These are phyloP conservation scores for Cerastis rubricosa DNA, from an alignment of 2,888 invertebrate genomes.

Conservation along the genomic window DNA sequence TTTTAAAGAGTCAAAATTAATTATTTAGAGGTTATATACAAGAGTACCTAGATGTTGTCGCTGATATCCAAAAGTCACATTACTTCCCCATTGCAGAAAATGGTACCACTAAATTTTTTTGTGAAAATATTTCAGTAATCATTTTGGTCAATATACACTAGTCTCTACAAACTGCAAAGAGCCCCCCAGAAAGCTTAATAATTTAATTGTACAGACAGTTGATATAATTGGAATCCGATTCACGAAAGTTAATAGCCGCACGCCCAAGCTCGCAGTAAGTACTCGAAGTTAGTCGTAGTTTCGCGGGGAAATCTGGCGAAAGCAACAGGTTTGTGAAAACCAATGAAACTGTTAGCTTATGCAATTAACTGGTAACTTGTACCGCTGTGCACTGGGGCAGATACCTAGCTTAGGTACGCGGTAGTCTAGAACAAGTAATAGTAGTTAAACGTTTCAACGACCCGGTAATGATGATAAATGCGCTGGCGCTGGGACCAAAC, in stretches of 20 bases:
- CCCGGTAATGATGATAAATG: slow-evolving; percentile 7
- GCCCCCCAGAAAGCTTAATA: neutral
- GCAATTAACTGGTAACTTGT: slow-evolving; percentile 33
- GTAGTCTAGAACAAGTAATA: neutral
- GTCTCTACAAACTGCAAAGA: neutral
- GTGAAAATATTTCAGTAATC: neutral
- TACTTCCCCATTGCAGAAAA: neutral
- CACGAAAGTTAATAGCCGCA: slow-evolving; percentile 2
- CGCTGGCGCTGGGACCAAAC: neutral
- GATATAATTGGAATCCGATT: neutral
- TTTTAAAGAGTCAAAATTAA: neutral
- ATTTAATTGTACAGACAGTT: neutral
- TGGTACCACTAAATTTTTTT: neutral
- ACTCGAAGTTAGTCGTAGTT: slow-evolving; percentile 6
- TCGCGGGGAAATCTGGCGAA: slow-evolving; percentile 40
- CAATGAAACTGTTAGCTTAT: slow-evolving; percentile 51
- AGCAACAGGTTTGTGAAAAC: slow-evolving; percentile 43
- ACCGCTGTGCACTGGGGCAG: neutral
- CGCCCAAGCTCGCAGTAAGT: neutral
- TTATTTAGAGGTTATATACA: neutral
- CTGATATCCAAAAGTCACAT: neutral
- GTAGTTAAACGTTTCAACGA: neutral
- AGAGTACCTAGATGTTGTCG: neutral
- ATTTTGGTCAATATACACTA: neutral
- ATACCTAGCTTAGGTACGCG: neutral